Evolutionary conservation across 2,797 vertebrate genomes (phyloP).

Genomic region (Malacoctenus gilli): DNA sequence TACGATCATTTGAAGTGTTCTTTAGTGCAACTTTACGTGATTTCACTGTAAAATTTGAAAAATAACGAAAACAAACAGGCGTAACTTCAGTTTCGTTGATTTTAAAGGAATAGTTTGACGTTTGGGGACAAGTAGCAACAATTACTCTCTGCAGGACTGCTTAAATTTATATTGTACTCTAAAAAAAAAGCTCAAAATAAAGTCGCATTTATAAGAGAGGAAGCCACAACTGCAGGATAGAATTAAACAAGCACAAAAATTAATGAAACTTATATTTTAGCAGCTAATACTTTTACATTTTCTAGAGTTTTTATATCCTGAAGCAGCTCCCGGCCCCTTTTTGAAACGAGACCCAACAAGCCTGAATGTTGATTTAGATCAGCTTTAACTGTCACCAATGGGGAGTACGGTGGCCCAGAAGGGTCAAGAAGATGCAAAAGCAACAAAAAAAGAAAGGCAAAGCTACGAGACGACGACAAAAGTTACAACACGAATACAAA

Average conservation of each 20-base stretch:
- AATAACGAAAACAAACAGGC: constrained; percentile 21
- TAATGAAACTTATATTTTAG: too few species aligned
- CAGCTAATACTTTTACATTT: neutral
- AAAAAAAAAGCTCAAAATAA: neutral
- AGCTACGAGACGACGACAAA: too few species aligned
- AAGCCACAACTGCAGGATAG: neutral
- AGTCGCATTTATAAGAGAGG: neutral
- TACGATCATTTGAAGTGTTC: constrained; percentile 28
- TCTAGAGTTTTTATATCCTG: too few species aligned
- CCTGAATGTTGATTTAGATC: too few species aligned
- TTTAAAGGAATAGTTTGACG: constrained; percentile 20
- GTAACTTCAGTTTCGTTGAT: constrained; percentile 7
- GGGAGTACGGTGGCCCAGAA: too few species aligned
- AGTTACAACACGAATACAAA: too few species aligned
- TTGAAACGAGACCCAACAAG: too few species aligned
- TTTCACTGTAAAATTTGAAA: constrained; percentile 34
- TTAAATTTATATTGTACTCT: neutral
- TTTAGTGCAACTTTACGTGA: constrained; percentile 43
- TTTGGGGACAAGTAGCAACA: constrained; percentile 1
- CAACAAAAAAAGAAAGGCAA: constrained; percentile 4
- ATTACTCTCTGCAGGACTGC: too few species aligned
- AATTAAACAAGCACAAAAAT: neutral
- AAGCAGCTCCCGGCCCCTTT: too few species aligned
- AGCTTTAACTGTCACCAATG: too few species aligned
- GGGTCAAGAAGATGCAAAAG: too few species aligned